Conservation (phyloP, 2,797 vertebrate genomes). For the Clangula hyemalis region DNA sequence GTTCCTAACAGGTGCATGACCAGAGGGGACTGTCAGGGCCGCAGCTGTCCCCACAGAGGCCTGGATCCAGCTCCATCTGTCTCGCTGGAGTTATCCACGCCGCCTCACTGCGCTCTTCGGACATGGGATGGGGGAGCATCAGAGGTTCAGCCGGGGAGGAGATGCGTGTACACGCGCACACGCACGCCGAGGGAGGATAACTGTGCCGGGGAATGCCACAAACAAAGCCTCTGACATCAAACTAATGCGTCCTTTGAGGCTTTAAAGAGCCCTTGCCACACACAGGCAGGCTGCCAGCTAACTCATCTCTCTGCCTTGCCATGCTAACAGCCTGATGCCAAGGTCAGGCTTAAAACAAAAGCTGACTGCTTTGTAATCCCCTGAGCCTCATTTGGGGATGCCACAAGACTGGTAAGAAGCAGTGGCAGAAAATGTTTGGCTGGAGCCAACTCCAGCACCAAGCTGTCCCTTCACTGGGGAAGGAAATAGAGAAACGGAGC, state of each 20-base stretch:
- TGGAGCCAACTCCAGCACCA: background rate
- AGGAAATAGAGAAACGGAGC: background rate
- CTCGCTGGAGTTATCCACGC: constrained; percentile 37
- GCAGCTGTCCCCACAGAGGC: constrained; percentile 84
- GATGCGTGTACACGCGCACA: background rate
- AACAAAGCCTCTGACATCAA: constrained; percentile 53
- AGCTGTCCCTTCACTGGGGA: background rate
- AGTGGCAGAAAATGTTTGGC: constrained; percentile 12
- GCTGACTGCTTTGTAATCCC: constrained; percentile 44
- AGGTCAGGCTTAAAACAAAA: constrained; percentile 48
- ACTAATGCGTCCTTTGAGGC: constrained; percentile 54
- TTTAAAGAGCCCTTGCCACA: constrained; percentile 40
- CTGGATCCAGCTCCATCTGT: constrained; percentile 82
- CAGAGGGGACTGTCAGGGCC: constrained; percentile 63
- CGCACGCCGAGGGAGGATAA: background rate
- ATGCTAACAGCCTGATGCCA: constrained; percentile 43
- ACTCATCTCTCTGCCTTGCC: constrained; percentile 44
- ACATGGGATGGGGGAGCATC: background rate
- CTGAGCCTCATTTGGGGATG: constrained; percentile 31
- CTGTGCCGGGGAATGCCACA: background rate
- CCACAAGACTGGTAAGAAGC: constrained; percentile 19
- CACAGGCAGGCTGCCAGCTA: constrained; percentile 44
- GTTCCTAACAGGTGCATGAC: constrained; percentile 87
- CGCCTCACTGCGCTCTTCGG: background rate
- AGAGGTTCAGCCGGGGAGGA: background rate